Evolutionary conservation across 1,140 invertebrate genomes (phyloP), one percentile per base, ranked within the genome.

Genomic region (Zelostemma sp.): DNA sequence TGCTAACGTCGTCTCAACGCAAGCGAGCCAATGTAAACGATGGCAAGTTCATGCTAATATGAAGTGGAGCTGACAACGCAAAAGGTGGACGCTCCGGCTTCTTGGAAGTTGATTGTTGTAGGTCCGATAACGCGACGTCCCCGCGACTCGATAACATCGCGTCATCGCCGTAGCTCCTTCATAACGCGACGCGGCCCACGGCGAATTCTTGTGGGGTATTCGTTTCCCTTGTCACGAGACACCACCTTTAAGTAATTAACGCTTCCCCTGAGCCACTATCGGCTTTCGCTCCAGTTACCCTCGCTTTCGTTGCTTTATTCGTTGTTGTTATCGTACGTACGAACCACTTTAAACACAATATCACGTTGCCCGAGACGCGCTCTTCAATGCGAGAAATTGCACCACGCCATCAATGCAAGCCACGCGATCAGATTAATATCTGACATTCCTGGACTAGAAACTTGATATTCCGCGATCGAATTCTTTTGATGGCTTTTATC

Each of bases 191-290:
- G 45, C 51, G 57, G 51, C 46, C 57, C 48, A n/a, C n/a, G n/a
- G n/a, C n/a, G n/a, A n/a, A n/a, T n/a, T n/a, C n/a, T n/a, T n/a
- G n/a, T n/a, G n/a, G 28, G 46, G 41, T 49, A 51, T 68, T 49
- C 59, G 49, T 45, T 62, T 45, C 43, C 54, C 47, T 18, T 63
- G 58, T 66, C 57, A 71, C 68, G 62, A 45, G 62, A 71, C 62
- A 69, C 67, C 51, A 50, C 50, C 62, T 71, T 62, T 59, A 48
- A 62, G 59, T 66, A 54, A 71, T 71, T 71, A 71, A 71, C 54
- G 49, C 60, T 58, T 59, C 49, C 40, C 63, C 16, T 1, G 61
- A 55, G 50, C 15, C 16, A 11, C 50, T 68, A 68, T 58, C 65
- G 31, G 45, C 48, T 40, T n/a, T 21, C 46, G 49, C 51, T 60